phyloP scores from a whole-genome alignment of 2,797 vertebrate species.

The Pogonophryne albipinna region DNA sequence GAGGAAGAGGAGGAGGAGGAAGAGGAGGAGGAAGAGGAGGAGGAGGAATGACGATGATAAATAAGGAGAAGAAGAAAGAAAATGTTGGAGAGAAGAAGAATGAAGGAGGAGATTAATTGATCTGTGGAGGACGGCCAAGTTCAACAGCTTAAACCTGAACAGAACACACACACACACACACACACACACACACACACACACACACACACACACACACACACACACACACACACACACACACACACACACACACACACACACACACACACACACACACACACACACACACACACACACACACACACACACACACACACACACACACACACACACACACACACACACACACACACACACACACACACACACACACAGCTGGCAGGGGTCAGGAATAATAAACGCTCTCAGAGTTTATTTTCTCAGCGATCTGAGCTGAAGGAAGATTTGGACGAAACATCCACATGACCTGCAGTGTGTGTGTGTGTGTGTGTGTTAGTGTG shows the following conservation, averaged over 20 bases:
- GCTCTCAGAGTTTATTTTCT: slow-evolving; percentile 67
- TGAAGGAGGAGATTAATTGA: slow-evolving; percentile 33
- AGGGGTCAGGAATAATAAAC: slow-evolving; percentile 61
- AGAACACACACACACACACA: slow-evolving; percentile 21
- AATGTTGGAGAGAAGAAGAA: not conserved
- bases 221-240: slow-evolving; percentile 15
- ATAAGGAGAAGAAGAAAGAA: not conserved
- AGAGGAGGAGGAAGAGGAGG: not conserved
- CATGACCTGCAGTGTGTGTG: slow-evolving; percentile 38
- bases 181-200: slow-evolving; percentile 31
- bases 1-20: not conserved
- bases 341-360: slow-evolving; percentile 2
- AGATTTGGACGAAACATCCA: slow-evolving; percentile 57
- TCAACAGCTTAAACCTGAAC: slow-evolving; percentile 41
- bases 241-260: not conserved
- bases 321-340: slow-evolving; percentile 4
- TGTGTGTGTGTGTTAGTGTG: slow-evolving; percentile 8
- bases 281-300: slow-evolving; percentile 31
- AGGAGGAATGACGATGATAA: not conserved
- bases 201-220: slow-evolving; percentile 30
- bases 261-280: slow-evolving; percentile 34
- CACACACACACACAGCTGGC: slow-evolving; percentile 33
- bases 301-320: slow-evolving; percentile 29
- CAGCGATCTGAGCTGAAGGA: slow-evolving; percentile 55
- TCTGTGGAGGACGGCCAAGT: slow-evolving; percentile 42